Evolutionary conservation across 2,113 vertebrate genomes (phyloP), one percentile per base, ranked within the genome.

Genomic region (Menidia beryllina): DNA sequence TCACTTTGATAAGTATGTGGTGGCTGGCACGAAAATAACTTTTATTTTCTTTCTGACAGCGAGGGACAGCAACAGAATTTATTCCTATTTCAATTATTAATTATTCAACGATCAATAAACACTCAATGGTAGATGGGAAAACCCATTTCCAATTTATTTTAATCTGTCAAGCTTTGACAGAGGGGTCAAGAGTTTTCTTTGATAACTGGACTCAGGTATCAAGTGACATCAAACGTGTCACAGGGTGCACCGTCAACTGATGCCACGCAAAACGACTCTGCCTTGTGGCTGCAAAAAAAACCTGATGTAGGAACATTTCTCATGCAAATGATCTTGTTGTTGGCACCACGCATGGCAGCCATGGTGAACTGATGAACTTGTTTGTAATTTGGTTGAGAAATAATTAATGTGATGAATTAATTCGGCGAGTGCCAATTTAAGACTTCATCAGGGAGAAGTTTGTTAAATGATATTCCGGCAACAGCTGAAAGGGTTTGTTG

Each of bases 301-400:
- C 60, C 53, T 0, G 62, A 71, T 55, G 57, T 53, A 5, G 51
- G 24, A 56, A 50, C 62, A 75, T 84, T 79, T 77, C 69, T 69
- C 53, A 84, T 75, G 70, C 68, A 78, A 88, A 86, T 81, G 7
- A 69, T 66, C 27, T 57, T 34, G 55, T 69, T 72, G 66, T 74
- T 75, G 72, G 38, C 1, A 43, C 68, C 26, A 58, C 20, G 15
- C 67, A 82, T 65, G 73, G 81, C 73, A 84, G 84, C 79, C 79
- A 73, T 72, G 79, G 76, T 75, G 81, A 86, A 83, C 84, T 79
- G 84, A 86, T 88, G 82, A 43, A 74, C 76, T 83, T 88, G 79
- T 78, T 81, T 81, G 76, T 57, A 82, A 81, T 78, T 68, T 81
- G 53, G 50, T 61, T 47, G 56, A 55, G 66, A 80, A 78, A 84